phyloP scores from a whole-genome alignment of 2,888 invertebrate genomes.

The Sphinx pinastri region DNA sequence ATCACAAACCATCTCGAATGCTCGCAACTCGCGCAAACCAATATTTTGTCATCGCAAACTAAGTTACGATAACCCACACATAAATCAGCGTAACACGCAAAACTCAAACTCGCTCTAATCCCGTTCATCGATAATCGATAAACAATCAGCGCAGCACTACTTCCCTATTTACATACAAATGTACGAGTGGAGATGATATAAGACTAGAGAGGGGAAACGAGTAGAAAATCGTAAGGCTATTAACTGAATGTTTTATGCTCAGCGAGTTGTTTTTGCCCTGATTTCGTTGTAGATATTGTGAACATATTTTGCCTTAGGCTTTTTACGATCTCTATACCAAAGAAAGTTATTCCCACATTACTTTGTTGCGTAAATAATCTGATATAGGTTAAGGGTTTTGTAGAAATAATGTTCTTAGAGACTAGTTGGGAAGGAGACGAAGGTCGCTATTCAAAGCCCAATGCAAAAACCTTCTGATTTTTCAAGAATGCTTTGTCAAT shows the following conservation, averaged over 20 bases:
- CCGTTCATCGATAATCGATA: conserved; percentile 22
- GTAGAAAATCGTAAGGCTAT: conserved; percentile 28
- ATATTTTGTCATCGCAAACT: conserved; percentile 1
- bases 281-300: conserved; percentile 11
- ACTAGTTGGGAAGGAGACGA: too few relatives aligned
- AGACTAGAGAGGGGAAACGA: conserved; percentile 26
- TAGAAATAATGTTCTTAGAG: too few relatives aligned
- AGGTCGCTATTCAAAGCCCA: too few relatives aligned
- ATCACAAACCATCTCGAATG: too few relatives aligned
- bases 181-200: conserved; percentile 26
- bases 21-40: neutral
- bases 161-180: conserved; percentile 30
- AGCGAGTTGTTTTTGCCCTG: conserved; percentile 20
- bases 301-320: neutral
- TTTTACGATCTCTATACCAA: neutral
- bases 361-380: too few relatives aligned
- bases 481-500: too few relatives aligned
- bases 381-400: too few relatives aligned
- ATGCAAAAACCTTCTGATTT: too few relatives aligned
- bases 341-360: neutral
- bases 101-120: neutral
- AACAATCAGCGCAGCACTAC: conserved; percentile 15
- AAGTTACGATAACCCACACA: neutral
- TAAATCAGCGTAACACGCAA: neutral
- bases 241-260: conserved; percentile 28